Percentiles rank a stretch among this genome's conserved stretches.
Evolutionary conservation across 2,888 invertebrate species (phyloP).

Genomic region (Scaptomyza flava): DNA sequence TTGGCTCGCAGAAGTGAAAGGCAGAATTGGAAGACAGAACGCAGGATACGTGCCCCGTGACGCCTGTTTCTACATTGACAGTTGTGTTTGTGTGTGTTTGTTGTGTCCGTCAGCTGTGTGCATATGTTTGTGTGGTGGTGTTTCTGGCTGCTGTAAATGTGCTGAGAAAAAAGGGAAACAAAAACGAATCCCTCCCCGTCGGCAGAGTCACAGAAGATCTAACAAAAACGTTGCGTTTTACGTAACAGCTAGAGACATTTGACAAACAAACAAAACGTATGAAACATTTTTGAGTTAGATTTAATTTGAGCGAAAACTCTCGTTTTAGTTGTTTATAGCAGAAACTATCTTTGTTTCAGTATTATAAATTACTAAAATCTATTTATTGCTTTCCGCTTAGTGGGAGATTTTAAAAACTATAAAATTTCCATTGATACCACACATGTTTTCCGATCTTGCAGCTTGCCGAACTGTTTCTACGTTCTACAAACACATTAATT

Average conservation of each 20-base stretch:
- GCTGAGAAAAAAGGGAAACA: conserved; percentile 2
- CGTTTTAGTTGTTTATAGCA: too few species aligned
- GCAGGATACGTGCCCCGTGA: conserved; percentile 75
- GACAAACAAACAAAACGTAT: conserved; percentile 2
- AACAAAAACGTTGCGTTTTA: conserved; percentile 16
- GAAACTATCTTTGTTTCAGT: too few species aligned
- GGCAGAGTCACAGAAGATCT: conserved; percentile 8
- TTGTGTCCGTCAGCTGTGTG: conserved; percentile 25
- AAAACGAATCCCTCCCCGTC: conserved; percentile 6
- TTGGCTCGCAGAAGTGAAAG: conserved; percentile 35
- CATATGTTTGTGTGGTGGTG: conserved; percentile 9
- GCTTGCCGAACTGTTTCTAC: not conserved
- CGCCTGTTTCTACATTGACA: conserved; percentile 66
- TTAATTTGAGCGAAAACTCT: too few species aligned
- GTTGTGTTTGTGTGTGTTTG: conserved; percentile 24
- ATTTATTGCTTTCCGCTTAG: too few species aligned
- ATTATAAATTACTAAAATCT: too few species aligned
- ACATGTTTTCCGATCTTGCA: not conserved
- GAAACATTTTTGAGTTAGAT: not conserved
- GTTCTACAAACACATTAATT: not conserved
- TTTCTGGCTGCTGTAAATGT: conserved; percentile 11
- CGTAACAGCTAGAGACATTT: conserved; percentile 16
- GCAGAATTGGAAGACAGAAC: conserved; percentile 38
- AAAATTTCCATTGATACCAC: not conserved
- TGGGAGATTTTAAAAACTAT: too few species aligned